Conservation (phyloP, 1,140 invertebrate genomes). For the Sycophaga agraensis region DNA sequence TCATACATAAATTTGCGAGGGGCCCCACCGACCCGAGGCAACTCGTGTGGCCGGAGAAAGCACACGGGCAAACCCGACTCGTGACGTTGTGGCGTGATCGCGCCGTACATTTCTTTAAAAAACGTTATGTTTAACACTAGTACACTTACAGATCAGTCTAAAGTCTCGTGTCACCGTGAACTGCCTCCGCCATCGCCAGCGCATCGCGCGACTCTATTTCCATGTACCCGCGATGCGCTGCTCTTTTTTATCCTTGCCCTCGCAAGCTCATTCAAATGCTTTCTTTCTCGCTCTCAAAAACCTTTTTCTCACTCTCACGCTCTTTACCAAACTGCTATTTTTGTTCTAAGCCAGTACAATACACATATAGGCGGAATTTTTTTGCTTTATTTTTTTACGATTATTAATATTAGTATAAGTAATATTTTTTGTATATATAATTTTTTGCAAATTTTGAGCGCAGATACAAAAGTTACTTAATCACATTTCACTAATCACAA, state of each 20-base stretch:
- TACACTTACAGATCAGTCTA: slow-evolving; percentile 57
- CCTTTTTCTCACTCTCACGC: background rate
- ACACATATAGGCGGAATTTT: slow-evolving; percentile 26
- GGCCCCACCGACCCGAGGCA: background rate
- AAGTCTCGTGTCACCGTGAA: slow-evolving; percentile 59
- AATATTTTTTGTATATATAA: background rate
- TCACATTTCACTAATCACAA: slow-evolving; percentile 30
- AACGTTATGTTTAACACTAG: slow-evolving; percentile 49
- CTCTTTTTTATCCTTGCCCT: slow-evolving; percentile 47
- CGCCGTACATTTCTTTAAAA: slow-evolving; percentile 14
- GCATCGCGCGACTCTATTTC: slow-evolving; percentile 10
- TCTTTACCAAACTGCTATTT: slow-evolving; percentile 5
- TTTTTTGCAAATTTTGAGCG: slow-evolving; percentile 27
- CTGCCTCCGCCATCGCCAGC: slow-evolving; percentile 53
- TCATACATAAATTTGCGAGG: no score
- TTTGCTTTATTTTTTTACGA: slow-evolving; percentile 21
- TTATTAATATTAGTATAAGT: slow-evolving; percentile 8
- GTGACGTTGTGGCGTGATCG: no score
- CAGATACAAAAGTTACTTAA: slow-evolving; percentile 31
- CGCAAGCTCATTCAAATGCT: slow-evolving; percentile 45
- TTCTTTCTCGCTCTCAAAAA: slow-evolving; percentile 11
- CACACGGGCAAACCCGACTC: no score
- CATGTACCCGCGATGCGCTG: slow-evolving; percentile 16
- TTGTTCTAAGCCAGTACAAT: slow-evolving; percentile 32
- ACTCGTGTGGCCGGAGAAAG: no score